Base-by-base conservation (phyloP, 2,797 vertebrate species). In the Garrulus glandarius region DNA sequence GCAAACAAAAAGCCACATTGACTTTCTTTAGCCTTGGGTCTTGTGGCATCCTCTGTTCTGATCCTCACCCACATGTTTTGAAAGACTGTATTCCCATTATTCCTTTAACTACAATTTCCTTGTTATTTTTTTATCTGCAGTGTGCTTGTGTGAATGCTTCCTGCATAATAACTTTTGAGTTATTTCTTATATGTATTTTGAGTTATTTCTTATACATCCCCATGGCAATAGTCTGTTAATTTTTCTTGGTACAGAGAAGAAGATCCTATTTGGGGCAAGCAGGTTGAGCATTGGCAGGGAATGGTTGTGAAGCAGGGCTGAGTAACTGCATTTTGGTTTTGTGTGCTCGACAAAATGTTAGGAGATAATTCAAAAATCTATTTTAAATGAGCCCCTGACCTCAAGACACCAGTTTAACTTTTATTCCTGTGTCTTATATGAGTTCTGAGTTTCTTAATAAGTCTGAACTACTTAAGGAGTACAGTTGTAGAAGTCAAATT, bases 281-380 rank as follows among this genome's bases (percentile, higher is more conserved):
- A 86, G n/a, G 22, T n/a, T n/a, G 79, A 80, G 34, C 26, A 27
- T 20, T 69, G 84, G 20, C n/a, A 53, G 26, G 43, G 52, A 41
- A 13, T 36, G 12, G 16, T 34, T 59, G 44, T 2, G 2, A 43
- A 55, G 27, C 5, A 72, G 23, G 0, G 0, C 23, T 69, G 32
- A 84, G 18, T 69, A 84, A 44, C 60, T 89, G 65, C 27, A 43
- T n/a, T 74, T 39, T 56, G 17, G 0, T 39, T 89, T 77, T 80
- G 39, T 2, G 3, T 64, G 22, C 43, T 53, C 67, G 36, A 68
- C 15, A 74, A 70, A 44, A 70, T 24, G 5, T 39, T 90, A 55
- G 26, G 29, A 56, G 2, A n/a, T 21, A 56, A 53, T 79, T 72
- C 1, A 86, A 76, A 69, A 69, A 47, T 34, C 29, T 53, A 0